Evolutionary conservation across 2,113 vertebrate genomes (phyloP), one percentile per base, ranked within the genome.

Genomic region (Hippocampus mohnikei): DNA sequence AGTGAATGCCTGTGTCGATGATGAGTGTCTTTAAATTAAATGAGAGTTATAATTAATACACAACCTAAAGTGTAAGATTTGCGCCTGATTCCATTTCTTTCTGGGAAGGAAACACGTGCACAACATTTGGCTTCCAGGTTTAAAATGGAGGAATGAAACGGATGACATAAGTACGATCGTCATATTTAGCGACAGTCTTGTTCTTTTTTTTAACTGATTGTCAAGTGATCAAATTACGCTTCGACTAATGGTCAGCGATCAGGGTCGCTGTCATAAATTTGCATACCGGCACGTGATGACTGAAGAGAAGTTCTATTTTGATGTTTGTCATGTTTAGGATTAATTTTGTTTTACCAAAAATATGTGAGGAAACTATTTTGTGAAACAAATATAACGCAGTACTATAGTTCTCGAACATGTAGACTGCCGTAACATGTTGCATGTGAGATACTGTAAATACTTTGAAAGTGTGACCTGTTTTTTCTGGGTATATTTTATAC

Each of bases 401-500:
- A 90, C 65, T 50, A 74, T 70, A 46, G 20, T 90, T 73, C n/a
- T 46, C 44, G 13, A 87, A 92, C 78, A 84, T 92, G 83, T 88
- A 90, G n/a, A 41, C 8, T 58, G 53, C 91, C 92, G 84, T 90
- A 90, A 93, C 91, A 88, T 89, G 60, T 71, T 93, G 94, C 94
- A 95, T 95, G 95, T 94, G 93, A 90, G 90, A 93, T 94, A 94
- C 88, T 94, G 93, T 95, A 94, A 87, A 93, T 94, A 95, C 93
- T 93, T 95, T 83, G 46, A 72, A 81, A 82, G 85, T 94, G 88
- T 93, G 85, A 89, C 91, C 92, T 92, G 91, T 93, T 91, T 93
- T 93, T 94, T 94, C 91, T 92, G 88, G 92, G 89, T 94, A 93
- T 92, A 91, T 94, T 95, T 96, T 95, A 91, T 95, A 94, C 94